Conservation (phyloP, 2,888 invertebrate species). For the Drosophila paramelanica region DNA sequence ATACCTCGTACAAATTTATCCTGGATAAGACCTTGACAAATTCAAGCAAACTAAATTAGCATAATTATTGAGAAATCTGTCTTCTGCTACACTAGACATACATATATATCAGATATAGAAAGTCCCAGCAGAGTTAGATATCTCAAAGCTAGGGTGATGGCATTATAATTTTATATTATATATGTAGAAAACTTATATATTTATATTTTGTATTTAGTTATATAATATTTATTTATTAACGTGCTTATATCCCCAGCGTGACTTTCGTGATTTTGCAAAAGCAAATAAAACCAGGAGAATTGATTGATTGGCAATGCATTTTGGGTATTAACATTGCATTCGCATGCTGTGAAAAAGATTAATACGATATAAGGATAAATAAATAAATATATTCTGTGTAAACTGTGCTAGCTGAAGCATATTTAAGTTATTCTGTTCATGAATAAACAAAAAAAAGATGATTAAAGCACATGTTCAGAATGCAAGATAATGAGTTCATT, state of each 20-base stretch:
- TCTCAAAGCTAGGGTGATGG: no score
- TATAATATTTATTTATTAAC: background rate
- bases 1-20: slow-evolving; percentile 6
- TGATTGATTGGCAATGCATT: slow-evolving; percentile 45
- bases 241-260: slow-evolving; percentile 1
- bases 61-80: no score
- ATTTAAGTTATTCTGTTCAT: slow-evolving; percentile 1
- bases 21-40: slow-evolving; percentile 18
- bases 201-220: no score
- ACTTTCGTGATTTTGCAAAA: background rate
- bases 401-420: slow-evolving; percentile 3
- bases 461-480: slow-evolving; percentile 27
- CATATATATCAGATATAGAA: no score
- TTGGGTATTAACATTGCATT: slow-evolving; percentile 31
- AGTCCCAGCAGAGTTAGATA: no score
- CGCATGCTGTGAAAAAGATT: slow-evolving; percentile 26
- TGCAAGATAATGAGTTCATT: slow-evolving; percentile 30
- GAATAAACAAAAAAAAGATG: slow-evolving; percentile 13
- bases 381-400: slow-evolving; percentile 13
- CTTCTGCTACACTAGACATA: no score
- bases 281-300: background rate
- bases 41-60: slow-evolving; percentile 16
- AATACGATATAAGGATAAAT: slow-evolving; percentile 11
- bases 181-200: no score
- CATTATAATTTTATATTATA: no score